These are phyloP conservation scores for Phaethornis superciliosus DNA, from an alignment of 2,113 vertebrate species.

Conservation along the genomic window DNA sequence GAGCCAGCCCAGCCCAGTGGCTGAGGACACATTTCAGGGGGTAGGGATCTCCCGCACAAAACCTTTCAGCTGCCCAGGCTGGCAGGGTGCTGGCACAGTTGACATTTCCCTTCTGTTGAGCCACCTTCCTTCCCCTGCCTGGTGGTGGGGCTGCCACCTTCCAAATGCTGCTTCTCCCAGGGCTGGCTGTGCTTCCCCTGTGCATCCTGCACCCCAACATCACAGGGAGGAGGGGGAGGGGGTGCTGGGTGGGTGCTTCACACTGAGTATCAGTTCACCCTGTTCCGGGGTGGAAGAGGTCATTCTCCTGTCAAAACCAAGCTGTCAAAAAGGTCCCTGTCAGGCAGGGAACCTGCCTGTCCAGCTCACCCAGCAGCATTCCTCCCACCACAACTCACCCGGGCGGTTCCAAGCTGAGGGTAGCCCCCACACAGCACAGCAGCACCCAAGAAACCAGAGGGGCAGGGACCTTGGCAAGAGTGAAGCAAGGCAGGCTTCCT, in stretches of 20 bases:
- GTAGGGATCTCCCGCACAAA: neutral
- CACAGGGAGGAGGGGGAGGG: fast-evolving
- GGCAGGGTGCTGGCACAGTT: fast-evolving
- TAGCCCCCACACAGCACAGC: neutral
- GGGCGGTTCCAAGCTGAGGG: neutral
- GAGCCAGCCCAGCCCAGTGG: neutral
- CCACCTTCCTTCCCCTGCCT: neutral
- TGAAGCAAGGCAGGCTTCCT: neutral
- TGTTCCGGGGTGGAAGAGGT: fast-evolving
- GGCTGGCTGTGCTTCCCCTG: neutral
- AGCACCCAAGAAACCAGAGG: neutral
- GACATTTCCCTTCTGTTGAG: neutral
- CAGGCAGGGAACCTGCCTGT: neutral
- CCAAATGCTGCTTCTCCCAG: neutral
- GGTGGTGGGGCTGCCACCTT: fast-evolving
- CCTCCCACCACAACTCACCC: neutral
- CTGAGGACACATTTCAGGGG: neutral
- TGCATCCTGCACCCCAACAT: neutral
- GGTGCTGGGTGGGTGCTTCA: neutral
- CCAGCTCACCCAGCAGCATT: neutral
- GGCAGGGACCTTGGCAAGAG: neutral
- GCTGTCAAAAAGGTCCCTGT: neutral
- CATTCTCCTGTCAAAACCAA: neutral
- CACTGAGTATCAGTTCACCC: fast-evolving
- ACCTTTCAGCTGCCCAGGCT: neutral